These are phyloP conservation scores for Haemorhous mexicanus DNA, from an alignment of 2,113 vertebrate genomes.

Conservation along the genomic window DNA sequence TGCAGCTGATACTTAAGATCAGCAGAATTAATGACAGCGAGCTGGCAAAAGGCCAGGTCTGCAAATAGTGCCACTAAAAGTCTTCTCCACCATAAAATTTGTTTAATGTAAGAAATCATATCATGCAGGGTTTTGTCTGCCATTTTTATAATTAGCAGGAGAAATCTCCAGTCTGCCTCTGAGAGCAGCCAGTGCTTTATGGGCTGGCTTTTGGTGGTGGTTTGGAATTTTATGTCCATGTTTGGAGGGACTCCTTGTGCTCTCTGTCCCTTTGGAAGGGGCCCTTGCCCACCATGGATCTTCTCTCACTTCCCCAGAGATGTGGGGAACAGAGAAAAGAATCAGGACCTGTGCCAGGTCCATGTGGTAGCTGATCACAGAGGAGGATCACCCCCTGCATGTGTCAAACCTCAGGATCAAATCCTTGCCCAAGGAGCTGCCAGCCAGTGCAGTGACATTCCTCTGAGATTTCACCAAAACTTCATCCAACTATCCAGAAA, in stretches of 20 bases:
- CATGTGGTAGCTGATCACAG: not conserved
- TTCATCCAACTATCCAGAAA: not conserved
- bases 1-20: conserved; percentile 70
- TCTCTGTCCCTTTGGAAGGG: not conserved
- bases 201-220: not conserved
- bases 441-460: not conserved
- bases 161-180: not conserved
- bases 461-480: not conserved
- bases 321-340: not conserved
- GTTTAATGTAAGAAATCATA: conserved; percentile 71
- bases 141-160: conserved; percentile 60
- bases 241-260: not conserved
- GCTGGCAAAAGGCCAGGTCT: conserved; percentile 61
- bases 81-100: conserved; percentile 58
- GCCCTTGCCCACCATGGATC: accelerated
- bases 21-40: conserved; percentile 66
- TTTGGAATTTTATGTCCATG: not conserved
- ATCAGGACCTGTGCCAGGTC: not conserved
- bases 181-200: conserved; percentile 16
- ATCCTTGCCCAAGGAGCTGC: not conserved
- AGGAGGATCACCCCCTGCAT: not conserved
- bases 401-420: not conserved
- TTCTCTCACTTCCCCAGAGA: not conserved
- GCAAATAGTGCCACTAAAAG: conserved; percentile 69
- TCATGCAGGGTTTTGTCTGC: conserved; percentile 11